These are phyloP conservation scores for Agelastica alni DNA, from an alignment of 2,888 invertebrate genomes.

Conservation along the genomic window DNA sequence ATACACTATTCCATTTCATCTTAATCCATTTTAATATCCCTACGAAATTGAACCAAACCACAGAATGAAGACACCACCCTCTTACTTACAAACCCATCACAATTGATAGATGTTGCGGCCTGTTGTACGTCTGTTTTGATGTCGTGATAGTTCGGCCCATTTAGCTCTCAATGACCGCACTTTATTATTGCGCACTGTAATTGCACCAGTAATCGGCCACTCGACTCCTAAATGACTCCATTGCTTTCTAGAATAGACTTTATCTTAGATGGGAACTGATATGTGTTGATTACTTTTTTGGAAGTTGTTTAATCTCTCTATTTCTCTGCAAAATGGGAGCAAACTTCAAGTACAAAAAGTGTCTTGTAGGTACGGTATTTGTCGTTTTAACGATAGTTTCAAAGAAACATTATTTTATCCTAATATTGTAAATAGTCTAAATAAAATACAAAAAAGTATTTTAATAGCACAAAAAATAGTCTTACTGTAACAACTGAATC, in stretches of 20 bases:
- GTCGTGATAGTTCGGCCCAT: conserved; percentile 52
- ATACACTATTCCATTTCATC: not conserved
- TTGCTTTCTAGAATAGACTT: conserved; percentile 34
- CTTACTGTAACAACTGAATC: too few relatives aligned
- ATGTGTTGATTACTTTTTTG: conserved; percentile 34
- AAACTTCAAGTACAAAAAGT: too few relatives aligned
- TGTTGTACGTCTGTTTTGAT: conserved; percentile 41
- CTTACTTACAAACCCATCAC: conserved; percentile 6
- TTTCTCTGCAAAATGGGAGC: conserved; percentile 5
- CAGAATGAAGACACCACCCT: conserved; percentile 4
- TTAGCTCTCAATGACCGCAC: conserved; percentile 53
- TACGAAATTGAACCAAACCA: not conserved
- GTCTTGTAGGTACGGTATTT: too few relatives aligned
- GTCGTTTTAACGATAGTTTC: too few relatives aligned
- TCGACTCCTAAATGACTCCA: conserved; percentile 36
- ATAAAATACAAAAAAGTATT: too few relatives aligned
- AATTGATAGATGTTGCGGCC: conserved; percentile 5
- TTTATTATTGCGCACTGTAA: conserved; percentile 54
- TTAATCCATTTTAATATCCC: not conserved
- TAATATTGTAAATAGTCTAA: too few relatives aligned
- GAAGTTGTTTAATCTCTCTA: conserved; percentile 27
- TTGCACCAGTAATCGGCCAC: conserved; percentile 54
- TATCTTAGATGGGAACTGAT: conserved; percentile 34
- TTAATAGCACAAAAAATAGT: too few relatives aligned
- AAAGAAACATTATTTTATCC: too few relatives aligned